Evolutionary conservation across 2,888 invertebrate species (phyloP).

Genomic region (Drosophila birchii): DNA sequence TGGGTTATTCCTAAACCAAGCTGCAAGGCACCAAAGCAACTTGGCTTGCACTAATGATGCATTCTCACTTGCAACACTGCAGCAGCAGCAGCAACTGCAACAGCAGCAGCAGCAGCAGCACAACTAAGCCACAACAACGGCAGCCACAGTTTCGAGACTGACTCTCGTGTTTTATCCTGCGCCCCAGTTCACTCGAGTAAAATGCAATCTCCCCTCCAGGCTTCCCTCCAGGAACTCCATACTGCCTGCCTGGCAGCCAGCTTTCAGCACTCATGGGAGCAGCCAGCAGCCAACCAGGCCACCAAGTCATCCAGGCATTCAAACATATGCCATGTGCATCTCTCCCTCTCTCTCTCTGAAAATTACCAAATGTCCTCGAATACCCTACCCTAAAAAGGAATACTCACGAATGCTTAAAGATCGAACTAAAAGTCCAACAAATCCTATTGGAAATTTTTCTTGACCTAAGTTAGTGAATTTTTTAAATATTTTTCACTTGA

Average conservation of each 20-base stretch:
- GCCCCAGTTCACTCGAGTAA: slow-evolving; percentile 59
- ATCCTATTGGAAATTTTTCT: too few species aligned
- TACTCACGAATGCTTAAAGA: neutral
- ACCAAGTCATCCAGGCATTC: slow-evolving; percentile 28
- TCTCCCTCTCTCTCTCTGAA: slow-evolving; percentile 10
- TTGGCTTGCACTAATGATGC: slow-evolving; percentile 64
- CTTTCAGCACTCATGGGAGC: slow-evolving; percentile 39
- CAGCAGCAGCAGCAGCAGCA: slow-evolving; percentile 16
- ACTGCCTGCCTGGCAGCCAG: neutral
- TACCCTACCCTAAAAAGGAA: slow-evolving; percentile 5
- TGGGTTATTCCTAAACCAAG: slow-evolving; percentile 34
- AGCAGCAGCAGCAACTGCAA: neutral
- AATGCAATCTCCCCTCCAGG: slow-evolving; percentile 23
- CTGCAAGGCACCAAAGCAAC: slow-evolving; percentile 29
- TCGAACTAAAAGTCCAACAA: too few species aligned
- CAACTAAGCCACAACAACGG: slow-evolving; percentile 28
- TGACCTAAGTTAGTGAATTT: too few species aligned
- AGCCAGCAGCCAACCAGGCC: slow-evolving; percentile 39
- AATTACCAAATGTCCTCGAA: slow-evolving; percentile 40
- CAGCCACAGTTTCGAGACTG: slow-evolving; percentile 20
- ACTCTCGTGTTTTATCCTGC: slow-evolving; percentile 46
- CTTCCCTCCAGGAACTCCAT: neutral
- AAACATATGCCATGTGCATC: slow-evolving; percentile 41
- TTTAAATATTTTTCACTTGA: too few species aligned
- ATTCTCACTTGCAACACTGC: slow-evolving; percentile 48